phyloP scores from a whole-genome alignment of 2,797 vertebrate species.

The Parauchenoglanis punctatus region DNA sequence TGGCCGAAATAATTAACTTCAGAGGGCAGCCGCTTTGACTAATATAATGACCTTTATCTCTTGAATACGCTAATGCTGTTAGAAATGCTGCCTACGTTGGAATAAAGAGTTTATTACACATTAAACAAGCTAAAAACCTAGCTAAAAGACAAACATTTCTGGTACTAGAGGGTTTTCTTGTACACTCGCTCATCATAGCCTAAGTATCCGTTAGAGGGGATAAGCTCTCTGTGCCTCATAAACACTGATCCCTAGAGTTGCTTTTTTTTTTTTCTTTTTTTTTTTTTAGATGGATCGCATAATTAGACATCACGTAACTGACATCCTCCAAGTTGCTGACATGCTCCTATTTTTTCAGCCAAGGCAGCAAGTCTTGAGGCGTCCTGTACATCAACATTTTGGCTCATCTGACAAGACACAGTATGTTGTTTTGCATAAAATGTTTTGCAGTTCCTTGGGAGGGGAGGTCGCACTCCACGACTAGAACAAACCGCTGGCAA shows the following conservation, averaged over 20 bases:
- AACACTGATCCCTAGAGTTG: slow-evolving; percentile 19
- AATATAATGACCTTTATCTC: background rate
- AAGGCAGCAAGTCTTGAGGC: slow-evolving; percentile 66
- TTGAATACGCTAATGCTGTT: background rate
- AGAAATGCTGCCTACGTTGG: background rate
- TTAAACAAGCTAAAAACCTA: background rate
- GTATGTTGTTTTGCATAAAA: slow-evolving; percentile 65
- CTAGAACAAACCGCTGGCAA: slow-evolving; percentile 44
- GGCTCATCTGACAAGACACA: slow-evolving; percentile 68
- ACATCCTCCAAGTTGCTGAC: slow-evolving; percentile 72
- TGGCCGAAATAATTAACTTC: background rate
- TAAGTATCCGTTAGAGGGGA: background rate
- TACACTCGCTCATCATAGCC: background rate
- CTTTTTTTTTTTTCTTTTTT: background rate
- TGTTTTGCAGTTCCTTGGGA: slow-evolving; percentile 67
- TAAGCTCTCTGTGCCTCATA: background rate
- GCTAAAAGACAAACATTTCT: background rate
- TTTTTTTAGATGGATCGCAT: slow-evolving; percentile 46
- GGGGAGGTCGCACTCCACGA: slow-evolving; percentile 10
- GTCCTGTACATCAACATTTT: slow-evolving; percentile 59
- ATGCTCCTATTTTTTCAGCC: slow-evolving; percentile 65
- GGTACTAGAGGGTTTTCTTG: background rate
- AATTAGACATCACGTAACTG: slow-evolving; percentile 73
- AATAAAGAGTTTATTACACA: background rate
- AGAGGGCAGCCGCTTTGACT: background rate